These are phyloP conservation scores for Geopemphigus sp. DNA, from an alignment of 1,140 invertebrate genomes.

Conservation along the genomic window DNA sequence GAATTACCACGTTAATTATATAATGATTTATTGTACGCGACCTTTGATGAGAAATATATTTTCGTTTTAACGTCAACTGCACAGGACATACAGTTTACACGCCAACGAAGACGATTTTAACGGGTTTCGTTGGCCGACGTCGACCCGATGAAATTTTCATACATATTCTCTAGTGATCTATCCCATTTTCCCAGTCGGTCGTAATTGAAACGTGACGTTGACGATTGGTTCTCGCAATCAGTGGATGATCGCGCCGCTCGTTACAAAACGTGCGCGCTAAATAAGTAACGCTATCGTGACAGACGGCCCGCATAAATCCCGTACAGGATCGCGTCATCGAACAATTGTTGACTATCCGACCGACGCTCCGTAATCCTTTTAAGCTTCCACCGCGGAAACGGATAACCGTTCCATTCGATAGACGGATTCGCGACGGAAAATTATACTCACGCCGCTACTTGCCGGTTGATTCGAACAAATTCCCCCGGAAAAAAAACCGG, in stretches of 20 bases:
- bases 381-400: neutral
- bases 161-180: neutral
- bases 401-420: neutral
- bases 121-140: too few species aligned
- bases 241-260: neutral
- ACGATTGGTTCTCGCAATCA: neutral
- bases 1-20: too few species aligned
- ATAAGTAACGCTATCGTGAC: neutral
- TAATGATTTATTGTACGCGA: too few species aligned
- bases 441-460: too few species aligned
- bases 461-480: constrained; percentile 4
- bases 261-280: neutral
- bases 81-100: too few species aligned
- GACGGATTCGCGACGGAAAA: neutral
- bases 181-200: too few species aligned
- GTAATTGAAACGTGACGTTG: neutral
- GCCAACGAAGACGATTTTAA: too few species aligned
- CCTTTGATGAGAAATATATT: too few species aligned
- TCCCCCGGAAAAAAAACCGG: too few species aligned
- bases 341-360: neutral
- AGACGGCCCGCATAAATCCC: neutral
- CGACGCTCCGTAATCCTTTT: neutral
- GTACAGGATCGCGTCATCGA: neutral
- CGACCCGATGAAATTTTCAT: too few species aligned
- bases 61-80: too few species aligned